Evolutionary conservation across 2,113 vertebrate species (phyloP), one percentile per base, ranked within the genome.

Genomic region (Agelaius tricolor): DNA sequence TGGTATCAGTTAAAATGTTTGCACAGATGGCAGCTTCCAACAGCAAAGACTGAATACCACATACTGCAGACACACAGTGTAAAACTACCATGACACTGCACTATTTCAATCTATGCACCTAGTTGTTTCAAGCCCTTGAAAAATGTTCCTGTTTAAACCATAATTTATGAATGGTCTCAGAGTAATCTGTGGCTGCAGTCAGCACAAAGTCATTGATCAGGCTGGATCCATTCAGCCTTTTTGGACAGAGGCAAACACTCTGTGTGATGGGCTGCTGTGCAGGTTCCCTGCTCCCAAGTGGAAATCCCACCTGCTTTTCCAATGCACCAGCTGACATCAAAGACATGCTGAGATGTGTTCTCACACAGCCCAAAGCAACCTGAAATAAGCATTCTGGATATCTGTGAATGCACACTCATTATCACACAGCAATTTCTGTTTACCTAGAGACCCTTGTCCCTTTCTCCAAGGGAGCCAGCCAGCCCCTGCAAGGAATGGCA

Each of bases 1-100:
- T 24, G 8, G 31, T 54, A 89, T 75, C 90, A 41, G 52, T 54
- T 78, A 58, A 41, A 74, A 59, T 37, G 47, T 72, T 95, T 92
- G 57, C 76, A 84, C 76, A 96, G 90, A 88, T 86, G 82, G 88
- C 23, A 8, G 30, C 43, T 66, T 74, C 79, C 68, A 68, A 58
- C 52, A 81, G 83, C 43, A 58, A 74, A 59, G 79, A 37, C 52
- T n/a, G 46, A 87, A 31, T 31, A 80, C 51, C 77, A 31, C 9
- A 33, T 7, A 61, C 51, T 72, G 35, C 66, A 81, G 65, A 59
- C 68, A 57, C 6, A 17, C 55, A 28, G 6, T 1, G 15, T 11
- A 46, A 41, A 93, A 52, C 52, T 72, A 41, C 47, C 10, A 3
- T 17, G 26, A 57, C 78, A 54, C 47, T 58, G 63, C 5, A 0